Percentiles rank a stretch among this genome's conserved stretches.
phyloP scores from a whole-genome alignment of 1,140 invertebrate species.

The Lutraria rhynchaena region DNA sequence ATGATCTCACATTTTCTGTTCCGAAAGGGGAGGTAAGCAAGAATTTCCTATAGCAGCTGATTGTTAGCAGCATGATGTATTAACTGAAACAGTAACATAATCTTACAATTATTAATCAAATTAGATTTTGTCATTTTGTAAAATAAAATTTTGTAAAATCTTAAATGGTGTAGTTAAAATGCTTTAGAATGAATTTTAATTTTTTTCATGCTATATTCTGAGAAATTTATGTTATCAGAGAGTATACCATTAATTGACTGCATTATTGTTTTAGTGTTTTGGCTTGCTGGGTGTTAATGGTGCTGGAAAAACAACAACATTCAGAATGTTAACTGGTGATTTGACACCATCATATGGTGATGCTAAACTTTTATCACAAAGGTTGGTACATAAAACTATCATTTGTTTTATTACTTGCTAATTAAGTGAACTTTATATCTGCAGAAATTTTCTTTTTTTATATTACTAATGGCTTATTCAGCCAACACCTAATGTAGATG shows the following conservation, averaged over 20 bases:
- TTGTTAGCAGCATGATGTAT: too few species aligned
- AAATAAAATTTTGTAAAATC: too few species aligned
- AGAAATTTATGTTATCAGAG: too few species aligned
- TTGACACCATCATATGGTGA: constrained; percentile 59
- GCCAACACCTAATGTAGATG: too few species aligned
- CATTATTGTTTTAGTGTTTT: constrained; percentile 76
- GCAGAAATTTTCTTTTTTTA: not conserved
- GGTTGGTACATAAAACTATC: constrained; percentile 42
- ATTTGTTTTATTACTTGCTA: not conserved
- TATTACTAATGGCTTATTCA: not conserved
- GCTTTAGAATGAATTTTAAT: too few species aligned
- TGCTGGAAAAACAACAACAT: constrained; percentile 81
- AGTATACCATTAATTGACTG: too few species aligned
- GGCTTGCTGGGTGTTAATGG: constrained; percentile 77
- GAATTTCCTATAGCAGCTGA: too few species aligned
- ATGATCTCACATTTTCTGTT: constrained; percentile 40
- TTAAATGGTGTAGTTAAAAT: too few species aligned
- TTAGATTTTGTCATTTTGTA: too few species aligned
- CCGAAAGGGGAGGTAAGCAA: constrained; percentile 32
- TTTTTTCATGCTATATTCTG: too few species aligned
- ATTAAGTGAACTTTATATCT: not conserved
- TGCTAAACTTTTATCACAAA: constrained; percentile 58
- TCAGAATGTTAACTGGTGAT: constrained; percentile 75
- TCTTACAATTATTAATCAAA: too few species aligned
- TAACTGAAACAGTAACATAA: too few species aligned